A percentile compares a stretch with the other conserved stretches of the same genome.
phyloP scores from a whole-genome alignment of 2,888 invertebrate genomes.

The Plebejus argus region DNA sequence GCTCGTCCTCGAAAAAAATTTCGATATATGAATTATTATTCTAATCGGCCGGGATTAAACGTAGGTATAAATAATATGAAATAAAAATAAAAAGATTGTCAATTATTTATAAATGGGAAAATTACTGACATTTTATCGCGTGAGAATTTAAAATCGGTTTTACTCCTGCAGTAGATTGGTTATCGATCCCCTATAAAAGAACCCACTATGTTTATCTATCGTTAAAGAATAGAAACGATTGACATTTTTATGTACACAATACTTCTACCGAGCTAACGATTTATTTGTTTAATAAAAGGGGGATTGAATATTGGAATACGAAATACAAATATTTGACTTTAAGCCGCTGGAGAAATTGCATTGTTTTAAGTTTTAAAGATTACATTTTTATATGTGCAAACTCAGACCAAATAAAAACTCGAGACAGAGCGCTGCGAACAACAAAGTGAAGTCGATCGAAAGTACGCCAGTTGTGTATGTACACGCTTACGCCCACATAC shows the following conservation, averaged over 20 bases:
- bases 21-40: neutral
- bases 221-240: constrained; percentile 31
- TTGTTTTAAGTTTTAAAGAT: neutral
- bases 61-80: neutral
- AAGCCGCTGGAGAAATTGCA: neutral
- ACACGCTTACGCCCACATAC: too few relatives aligned
- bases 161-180: neutral
- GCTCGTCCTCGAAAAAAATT: neutral
- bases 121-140: constrained; percentile 28
- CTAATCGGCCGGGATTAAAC: neutral
- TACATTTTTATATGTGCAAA: neutral
- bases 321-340: neutral
- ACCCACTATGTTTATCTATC: constrained; percentile 28
- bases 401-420: too few relatives aligned
- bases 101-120: constrained; percentile 7
- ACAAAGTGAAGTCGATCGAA: too few relatives aligned
- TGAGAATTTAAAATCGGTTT: constrained; percentile 28
- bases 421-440: too few relatives aligned
- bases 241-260: constrained; percentile 23
- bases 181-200: constrained; percentile 27
- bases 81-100: constrained; percentile 1
- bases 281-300: constrained; percentile 14
- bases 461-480: too few relatives aligned
- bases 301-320: constrained; percentile 14
- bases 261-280: constrained; percentile 13